Conservation (phyloP, 2,113 vertebrate species). For the Choloepus hoffmanni region DNA sequence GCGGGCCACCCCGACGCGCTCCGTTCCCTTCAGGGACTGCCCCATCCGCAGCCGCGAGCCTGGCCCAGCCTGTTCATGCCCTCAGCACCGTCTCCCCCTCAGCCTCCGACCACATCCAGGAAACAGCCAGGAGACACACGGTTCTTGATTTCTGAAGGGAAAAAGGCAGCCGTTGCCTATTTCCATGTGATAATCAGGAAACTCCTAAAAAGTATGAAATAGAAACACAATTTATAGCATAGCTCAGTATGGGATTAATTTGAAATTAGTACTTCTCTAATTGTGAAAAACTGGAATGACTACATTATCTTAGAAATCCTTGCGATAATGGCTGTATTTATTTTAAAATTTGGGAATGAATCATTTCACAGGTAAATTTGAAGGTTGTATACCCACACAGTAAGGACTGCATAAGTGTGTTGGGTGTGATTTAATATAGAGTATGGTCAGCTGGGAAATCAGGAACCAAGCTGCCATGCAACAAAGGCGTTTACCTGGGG, state of each 20-base stretch:
- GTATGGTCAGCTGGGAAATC: not conserved
- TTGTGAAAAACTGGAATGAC: not conserved
- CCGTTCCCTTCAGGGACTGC: not conserved
- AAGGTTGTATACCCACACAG: not conserved
- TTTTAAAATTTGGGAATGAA: conserved; percentile 21
- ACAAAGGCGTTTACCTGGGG: too few relatives aligned
- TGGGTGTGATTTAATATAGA: conserved; percentile 19
- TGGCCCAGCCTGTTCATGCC: not conserved
- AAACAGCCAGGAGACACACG: not conserved
- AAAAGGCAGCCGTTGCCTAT: not conserved
- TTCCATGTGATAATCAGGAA: conserved; percentile 17
- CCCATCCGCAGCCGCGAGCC: not conserved
- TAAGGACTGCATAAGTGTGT: not conserved
- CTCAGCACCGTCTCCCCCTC: not conserved
- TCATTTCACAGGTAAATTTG: not conserved
- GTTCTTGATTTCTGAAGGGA: not conserved
- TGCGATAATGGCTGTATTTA: not conserved
- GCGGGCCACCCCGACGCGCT: too few relatives aligned
- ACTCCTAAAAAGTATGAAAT: not conserved
- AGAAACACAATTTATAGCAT: not conserved
- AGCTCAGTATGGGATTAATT: not conserved
- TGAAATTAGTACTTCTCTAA: conserved; percentile 21
- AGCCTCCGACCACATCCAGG: conserved; percentile 7
- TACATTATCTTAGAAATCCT: conserved; percentile 20
- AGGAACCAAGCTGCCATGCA: too few relatives aligned